Conservation (phyloP, 2,113 vertebrate genomes). For the Anser cygnoides region DNA sequence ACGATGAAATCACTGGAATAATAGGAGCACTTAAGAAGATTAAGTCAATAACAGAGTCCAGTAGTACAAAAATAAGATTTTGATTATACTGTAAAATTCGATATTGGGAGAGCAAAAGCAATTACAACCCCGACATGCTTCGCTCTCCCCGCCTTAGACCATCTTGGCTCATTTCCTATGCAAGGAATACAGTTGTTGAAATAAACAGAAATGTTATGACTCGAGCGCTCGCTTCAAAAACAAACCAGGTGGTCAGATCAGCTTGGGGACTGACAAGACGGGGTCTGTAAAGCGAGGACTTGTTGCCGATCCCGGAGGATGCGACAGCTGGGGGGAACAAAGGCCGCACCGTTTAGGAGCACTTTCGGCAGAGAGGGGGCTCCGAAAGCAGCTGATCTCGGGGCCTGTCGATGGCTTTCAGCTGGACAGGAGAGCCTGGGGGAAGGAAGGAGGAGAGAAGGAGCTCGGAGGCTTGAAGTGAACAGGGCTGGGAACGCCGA, state of each 20-base stretch:
- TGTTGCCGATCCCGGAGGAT: slow-evolving; percentile 51
- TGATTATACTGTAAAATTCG: slow-evolving; percentile 72
- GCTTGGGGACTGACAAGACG: slow-evolving; percentile 62
- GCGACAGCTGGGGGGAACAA: slow-evolving; percentile 57
- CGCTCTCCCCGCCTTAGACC: slow-evolving; percentile 68
- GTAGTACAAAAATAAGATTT: slow-evolving; percentile 72
- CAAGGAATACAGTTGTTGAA: slow-evolving; percentile 73
- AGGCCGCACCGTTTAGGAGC: slow-evolving; percentile 19
- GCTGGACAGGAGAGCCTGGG: slow-evolving; percentile 9
- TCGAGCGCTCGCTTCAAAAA: slow-evolving; percentile 67
- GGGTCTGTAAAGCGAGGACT: slow-evolving; percentile 44
- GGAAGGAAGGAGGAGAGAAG: neutral
- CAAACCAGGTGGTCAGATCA: slow-evolving; percentile 76
- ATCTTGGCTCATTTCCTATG: slow-evolving; percentile 78
- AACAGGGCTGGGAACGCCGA: fast-evolving
- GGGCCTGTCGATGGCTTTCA: slow-evolving; percentile 15
- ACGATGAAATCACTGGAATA: slow-evolving; percentile 78
- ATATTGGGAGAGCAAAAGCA: slow-evolving; percentile 69
- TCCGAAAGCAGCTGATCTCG: neutral
- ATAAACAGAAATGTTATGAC: slow-evolving; percentile 78
- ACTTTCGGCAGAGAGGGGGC: neutral
- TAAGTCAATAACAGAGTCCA: slow-evolving; percentile 73
- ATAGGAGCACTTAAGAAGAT: slow-evolving; percentile 81
- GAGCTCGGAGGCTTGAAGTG: neutral
- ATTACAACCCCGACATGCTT: slow-evolving; percentile 70